These are phyloP conservation scores for Diadegma fenestrale DNA, from an alignment of 2,888 invertebrate genomes.

Conservation along the genomic window DNA sequence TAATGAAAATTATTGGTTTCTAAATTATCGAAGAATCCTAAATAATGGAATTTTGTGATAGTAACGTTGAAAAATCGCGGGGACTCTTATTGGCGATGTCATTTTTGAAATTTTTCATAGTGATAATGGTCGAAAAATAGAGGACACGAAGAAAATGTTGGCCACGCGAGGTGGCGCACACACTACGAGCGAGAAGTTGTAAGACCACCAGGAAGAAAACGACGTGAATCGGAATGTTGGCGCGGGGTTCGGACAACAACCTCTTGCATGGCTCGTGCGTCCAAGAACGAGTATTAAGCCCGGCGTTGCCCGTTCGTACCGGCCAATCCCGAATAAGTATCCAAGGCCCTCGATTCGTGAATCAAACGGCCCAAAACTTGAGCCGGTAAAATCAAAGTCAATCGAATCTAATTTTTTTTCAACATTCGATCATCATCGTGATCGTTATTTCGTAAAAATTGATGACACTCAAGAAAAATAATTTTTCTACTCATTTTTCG, in stretches of 20 bases:
- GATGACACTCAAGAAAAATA: no score
- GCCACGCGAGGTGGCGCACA: neutral
- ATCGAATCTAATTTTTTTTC: neutral
- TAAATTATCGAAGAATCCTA: no score
- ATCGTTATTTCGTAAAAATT: no score
- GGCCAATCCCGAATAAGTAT: constrained; percentile 71
- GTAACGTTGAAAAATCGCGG: neutral
- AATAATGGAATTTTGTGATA: no score
- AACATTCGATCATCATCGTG: neutral
- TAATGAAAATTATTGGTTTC: no score
- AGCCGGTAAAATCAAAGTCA: constrained; percentile 21
- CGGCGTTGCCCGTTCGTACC: constrained; percentile 47
- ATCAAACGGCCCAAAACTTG: constrained; percentile 7
- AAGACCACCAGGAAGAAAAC: constrained; percentile 74
- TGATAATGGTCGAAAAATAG: constrained; percentile 13
- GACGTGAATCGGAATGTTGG: constrained; percentile 79
- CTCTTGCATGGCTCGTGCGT: constrained; percentile 73
- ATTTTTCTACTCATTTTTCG: no score
- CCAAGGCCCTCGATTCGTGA: constrained; percentile 66
- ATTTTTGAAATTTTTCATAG: neutral
- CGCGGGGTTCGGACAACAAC: constrained; percentile 80
- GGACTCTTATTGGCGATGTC: neutral
- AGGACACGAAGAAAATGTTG: constrained; percentile 9
- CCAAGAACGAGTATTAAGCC: constrained; percentile 59
- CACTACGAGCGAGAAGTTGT: constrained; percentile 55